Base-by-base conservation (phyloP, 2,888 invertebrate genomes). In the Atherix ibis region DNA sequence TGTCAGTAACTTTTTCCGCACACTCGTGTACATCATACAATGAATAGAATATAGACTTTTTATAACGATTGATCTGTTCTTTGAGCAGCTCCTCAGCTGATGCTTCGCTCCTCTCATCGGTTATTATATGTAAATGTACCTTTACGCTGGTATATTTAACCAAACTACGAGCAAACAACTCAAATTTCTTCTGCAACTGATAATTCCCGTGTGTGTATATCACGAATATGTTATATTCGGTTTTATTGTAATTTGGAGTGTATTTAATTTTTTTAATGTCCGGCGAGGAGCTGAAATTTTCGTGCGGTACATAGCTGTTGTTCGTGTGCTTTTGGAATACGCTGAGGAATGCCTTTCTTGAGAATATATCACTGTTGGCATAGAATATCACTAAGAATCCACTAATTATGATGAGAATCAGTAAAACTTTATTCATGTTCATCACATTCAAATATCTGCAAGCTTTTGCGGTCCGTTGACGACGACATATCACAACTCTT, bases 11-110 rank as follows among this genome's bases (percentile, higher is more conserved):
- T 45, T 68, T 62, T 16, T 57, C 56, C 1, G 73, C 71, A 42
- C 74, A 62, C 33, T 66, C 58, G 44, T 70, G 66, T 17, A 78
- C 67, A 56, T 79, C 68, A 43, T 79, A 71, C 48, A 71, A 69
- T 13, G 54, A 60, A 46, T 62, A 64, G 34, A 48, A 50, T 22
- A 65, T 46, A 27, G 54, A 63, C 58, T 62, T 63, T 53, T 56
- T 62, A 58, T 54, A 52, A 45, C 42, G 54, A 58, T 40, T 47
- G 17, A 57, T 55, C 30, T 65, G 58, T 32, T 55, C 51, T 35
- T 53, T 52, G 14, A 71, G 46, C 22, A 68, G 58, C 24, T 58
- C 59, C 34, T 67, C 57, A 9, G 71, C 73, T 29, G 72, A 64
- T 6, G 50, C 42, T 48, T 64, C 64, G 44, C 75, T 74, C 18